Base-by-base conservation (phyloP, 2,888 invertebrate genomes). In the Luperina nickerlii region DNA sequence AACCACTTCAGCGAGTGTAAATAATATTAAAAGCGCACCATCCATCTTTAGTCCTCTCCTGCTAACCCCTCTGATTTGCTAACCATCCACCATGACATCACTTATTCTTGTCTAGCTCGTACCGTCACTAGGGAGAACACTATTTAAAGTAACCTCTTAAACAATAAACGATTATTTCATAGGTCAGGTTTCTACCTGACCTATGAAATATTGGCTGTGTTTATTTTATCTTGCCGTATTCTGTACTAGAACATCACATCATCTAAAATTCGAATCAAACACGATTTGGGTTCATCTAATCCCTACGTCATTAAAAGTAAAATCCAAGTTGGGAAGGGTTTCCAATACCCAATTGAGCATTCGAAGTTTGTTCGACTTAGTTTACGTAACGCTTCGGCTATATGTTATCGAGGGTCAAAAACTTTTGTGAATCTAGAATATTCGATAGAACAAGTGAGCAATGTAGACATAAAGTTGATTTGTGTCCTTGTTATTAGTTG, bases 241-340 rank as follows among this genome's bases (percentile, higher is more conserved):
- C 18, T 69, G 15, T 57, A 51, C 8, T 4, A 51, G 63, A 78
- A 70, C n/a, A 73, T 62, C 24, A 65, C 60, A 70, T 67, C 51
- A 57, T 13, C 18, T 60, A 54, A 42, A 57, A 63, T 84, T 79
- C 15, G 45, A 63, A 75, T 73, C 78, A 78, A 86, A 88, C 54
- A 70, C 42, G 57, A 76, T 78, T 87, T 76, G 84, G 70, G 71
- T 76, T 74, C 67, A 38, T 66, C 60, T 76, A 79, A 78, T 76
- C 78, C 82, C 74, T 73, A 85, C 86, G 75, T 82, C 88, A 76
- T 87, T 89, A 85, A 80, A 89, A 89, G 89, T 85, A 78, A 89
- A 85, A 71, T 75, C 72, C 60, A 85, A 82, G 63, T 88, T 79
- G 2, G 76, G 63, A 68, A 89, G 82, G 88, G 88, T 78, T 81